Evolutionary conservation across 2,888 invertebrate genomes (phyloP).

Genomic region (Cataglyphis livida): DNA sequence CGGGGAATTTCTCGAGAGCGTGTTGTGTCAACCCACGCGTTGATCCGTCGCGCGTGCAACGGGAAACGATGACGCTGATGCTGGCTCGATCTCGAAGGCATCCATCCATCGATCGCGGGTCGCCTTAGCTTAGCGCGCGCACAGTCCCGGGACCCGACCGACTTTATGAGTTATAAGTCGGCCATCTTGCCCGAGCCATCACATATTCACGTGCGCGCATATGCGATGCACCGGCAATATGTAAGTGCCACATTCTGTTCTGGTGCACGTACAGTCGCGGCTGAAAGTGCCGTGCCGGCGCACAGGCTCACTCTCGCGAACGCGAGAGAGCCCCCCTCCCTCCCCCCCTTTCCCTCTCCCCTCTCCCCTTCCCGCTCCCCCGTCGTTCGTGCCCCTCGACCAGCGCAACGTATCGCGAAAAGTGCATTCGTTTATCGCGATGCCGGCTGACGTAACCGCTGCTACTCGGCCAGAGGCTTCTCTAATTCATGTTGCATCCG

Average conservation of each 20-base stretch:
- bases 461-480: constrained; percentile 41
- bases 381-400: background rate
- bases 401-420: constrained; percentile 34
- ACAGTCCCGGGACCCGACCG: constrained; percentile 72
- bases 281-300: constrained; percentile 68
- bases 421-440: constrained; percentile 54
- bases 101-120: constrained; percentile 81
- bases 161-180: constrained; percentile 85
- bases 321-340: background rate
- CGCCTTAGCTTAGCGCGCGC: constrained; percentile 58
- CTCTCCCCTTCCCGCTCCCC: background rate
- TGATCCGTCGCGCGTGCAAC: constrained; percentile 61
- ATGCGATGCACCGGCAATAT: constrained; percentile 82
- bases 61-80: constrained; percentile 71
- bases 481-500: constrained; percentile 45
- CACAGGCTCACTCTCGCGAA: background rate
- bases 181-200: constrained; percentile 84
- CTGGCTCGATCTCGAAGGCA: constrained; percentile 74
- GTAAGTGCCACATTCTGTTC: constrained; percentile 83
- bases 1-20: constrained; percentile 72
- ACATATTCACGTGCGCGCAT: constrained; percentile 83
- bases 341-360: background rate
- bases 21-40: constrained; percentile 71
- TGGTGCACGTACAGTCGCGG: constrained; percentile 79
- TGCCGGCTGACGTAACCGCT: constrained; percentile 48